These are phyloP conservation scores for Ornithorhynchus anatinus DNA, from an alignment of 2,113 vertebrate species.

Conservation along the genomic window DNA sequence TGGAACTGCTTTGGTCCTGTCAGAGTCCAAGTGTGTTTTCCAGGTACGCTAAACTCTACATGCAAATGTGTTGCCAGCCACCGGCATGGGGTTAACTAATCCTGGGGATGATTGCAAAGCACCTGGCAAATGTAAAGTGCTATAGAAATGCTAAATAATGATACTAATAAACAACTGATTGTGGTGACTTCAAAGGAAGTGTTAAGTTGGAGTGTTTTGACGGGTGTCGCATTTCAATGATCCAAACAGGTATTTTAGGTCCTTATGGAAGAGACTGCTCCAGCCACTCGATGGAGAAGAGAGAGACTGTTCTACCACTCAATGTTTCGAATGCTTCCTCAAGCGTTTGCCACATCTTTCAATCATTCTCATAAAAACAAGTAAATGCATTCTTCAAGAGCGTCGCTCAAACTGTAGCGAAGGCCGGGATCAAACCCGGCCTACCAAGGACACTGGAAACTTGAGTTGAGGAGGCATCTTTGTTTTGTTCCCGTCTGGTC, in stretches of 20 bases:
- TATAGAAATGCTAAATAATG: constrained; percentile 63
- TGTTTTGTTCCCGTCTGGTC: neutral
- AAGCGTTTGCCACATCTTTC: constrained; percentile 45
- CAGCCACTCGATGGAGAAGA: constrained; percentile 44
- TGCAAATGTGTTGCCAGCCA: constrained; percentile 42
- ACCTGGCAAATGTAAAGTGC: constrained; percentile 59
- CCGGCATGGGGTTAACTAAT: constrained; percentile 42
- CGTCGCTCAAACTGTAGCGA: too few species aligned
- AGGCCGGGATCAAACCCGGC: constrained; percentile 23
- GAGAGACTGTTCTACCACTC: constrained; percentile 56
- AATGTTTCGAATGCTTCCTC: constrained; percentile 47
- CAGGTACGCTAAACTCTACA: constrained; percentile 12
- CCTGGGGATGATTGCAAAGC: constrained; percentile 52
- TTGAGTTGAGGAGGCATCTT: neutral
- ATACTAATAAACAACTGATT: constrained; percentile 51
- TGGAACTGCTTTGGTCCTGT: constrained; percentile 4
- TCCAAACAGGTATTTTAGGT: constrained; percentile 56
- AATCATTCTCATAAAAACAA: constrained; percentile 47
- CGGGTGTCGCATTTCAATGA: constrained; percentile 47
- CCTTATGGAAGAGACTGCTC: constrained; percentile 47
- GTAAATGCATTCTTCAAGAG: constrained; percentile 14
- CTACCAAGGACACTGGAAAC: constrained; percentile 15
- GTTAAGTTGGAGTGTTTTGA: constrained; percentile 54
- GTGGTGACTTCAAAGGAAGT: constrained; percentile 61
- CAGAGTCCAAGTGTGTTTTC: constrained; percentile 9